Conservation (phyloP, 1,140 invertebrate genomes). For the Heliconius melpomene region DNA sequence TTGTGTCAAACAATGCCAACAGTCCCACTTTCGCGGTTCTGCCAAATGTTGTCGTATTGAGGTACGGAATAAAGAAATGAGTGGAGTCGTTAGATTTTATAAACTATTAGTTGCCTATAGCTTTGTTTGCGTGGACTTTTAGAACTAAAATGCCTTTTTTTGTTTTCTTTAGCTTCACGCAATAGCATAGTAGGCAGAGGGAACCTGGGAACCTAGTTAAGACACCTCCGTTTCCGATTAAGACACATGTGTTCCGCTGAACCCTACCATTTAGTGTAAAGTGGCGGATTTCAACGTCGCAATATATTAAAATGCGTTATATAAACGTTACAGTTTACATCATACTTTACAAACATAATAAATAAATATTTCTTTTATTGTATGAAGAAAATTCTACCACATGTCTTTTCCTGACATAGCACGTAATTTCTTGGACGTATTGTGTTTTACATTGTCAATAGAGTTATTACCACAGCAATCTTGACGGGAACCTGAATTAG, state of each 20-base stretch:
- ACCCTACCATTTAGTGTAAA: neutral
- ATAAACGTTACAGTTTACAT: no score
- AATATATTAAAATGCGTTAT: no score
- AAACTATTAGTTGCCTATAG: no score
- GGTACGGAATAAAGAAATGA: neutral
- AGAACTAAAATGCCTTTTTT: no score
- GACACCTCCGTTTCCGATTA: no score
- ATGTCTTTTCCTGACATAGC: neutral
- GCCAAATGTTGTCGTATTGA: slow-evolving; percentile 61
- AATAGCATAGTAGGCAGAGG: no score
- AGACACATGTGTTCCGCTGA: no score
- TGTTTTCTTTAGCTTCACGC: no score
- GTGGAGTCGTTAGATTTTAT: no score
- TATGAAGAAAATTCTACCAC: neutral
- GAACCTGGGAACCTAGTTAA: neutral
- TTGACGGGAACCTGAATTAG: slow-evolving; percentile 43
- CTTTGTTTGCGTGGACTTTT: no score
- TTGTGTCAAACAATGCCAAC: slow-evolving; percentile 60
- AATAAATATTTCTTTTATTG: neutral
- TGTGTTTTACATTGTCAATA: slow-evolving; percentile 65
- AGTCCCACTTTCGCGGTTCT: slow-evolving; percentile 66
- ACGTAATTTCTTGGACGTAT: slow-evolving; percentile 47
- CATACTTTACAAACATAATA: neutral
- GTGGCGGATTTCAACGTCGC: no score
- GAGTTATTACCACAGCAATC: slow-evolving; percentile 62